phyloP scores from a whole-genome alignment of 2,113 vertebrate species.

The Cynocephalus volans region DNA sequence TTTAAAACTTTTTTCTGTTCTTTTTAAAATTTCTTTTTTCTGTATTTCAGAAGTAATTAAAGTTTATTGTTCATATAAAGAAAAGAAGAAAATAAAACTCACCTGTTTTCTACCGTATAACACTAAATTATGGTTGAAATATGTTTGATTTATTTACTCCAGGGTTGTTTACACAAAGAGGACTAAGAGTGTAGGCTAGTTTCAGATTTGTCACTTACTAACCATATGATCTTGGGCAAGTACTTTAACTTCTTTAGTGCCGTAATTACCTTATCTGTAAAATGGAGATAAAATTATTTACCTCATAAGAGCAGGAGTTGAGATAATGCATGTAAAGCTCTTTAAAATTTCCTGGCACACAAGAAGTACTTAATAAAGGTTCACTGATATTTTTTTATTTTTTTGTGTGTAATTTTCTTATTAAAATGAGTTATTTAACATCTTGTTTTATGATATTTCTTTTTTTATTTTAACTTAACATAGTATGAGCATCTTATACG shows the following conservation, averaged over 20 bases:
- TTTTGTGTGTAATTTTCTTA: not conserved
- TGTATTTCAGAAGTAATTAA: constrained; percentile 53
- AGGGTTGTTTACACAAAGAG: not conserved
- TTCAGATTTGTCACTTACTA: constrained; percentile 1
- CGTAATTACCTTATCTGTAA: not conserved
- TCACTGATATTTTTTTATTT: not conserved
- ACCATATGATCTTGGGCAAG: not conserved
- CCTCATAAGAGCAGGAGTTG: not conserved
- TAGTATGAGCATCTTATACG: not conserved
- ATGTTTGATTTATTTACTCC: not conserved
- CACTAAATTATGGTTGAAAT: not conserved
- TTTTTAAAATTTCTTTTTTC: not conserved
- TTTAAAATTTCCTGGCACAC: not conserved
- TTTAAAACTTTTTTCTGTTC: not conserved
- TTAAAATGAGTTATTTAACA: not conserved
- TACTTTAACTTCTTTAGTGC: not conserved
- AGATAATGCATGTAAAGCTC: not conserved
- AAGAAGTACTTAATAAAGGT: not conserved
- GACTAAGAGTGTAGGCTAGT: not conserved
- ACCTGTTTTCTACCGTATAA: not conserved
- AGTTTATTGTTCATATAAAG: constrained; percentile 56
- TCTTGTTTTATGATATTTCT: not conserved
- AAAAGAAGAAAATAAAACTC: constrained; percentile 26
- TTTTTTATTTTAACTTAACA: not conserved
- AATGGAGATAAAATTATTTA: not conserved